phyloP scores from a whole-genome alignment of 2,113 vertebrate genomes.

The Corythaixoides concolor region DNA sequence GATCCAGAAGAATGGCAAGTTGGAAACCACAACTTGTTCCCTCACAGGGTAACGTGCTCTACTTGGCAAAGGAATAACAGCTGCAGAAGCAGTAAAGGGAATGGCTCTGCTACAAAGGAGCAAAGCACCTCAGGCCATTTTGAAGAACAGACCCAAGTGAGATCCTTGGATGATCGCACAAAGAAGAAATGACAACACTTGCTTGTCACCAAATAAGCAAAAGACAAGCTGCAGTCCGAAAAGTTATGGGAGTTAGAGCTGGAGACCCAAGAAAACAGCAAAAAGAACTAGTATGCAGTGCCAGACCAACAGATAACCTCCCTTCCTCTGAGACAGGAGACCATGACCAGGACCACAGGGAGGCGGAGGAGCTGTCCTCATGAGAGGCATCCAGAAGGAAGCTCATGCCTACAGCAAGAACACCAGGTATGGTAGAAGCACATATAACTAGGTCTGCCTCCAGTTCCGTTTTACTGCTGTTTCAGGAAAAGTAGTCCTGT shows the following conservation, averaged over 20 bases:
- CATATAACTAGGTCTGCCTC: neutral
- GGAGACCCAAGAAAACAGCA: neutral
- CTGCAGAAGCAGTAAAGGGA: neutral
- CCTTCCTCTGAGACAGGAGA: neutral
- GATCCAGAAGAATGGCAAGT: neutral
- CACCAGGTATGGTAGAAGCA: neutral
- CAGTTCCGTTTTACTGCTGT: neutral
- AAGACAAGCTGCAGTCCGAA: neutral
- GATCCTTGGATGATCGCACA: neutral
- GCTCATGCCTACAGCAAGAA: neutral
- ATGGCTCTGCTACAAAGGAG: neutral
- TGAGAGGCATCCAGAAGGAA: neutral
- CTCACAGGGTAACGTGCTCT: neutral
- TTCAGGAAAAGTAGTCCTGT: neutral
- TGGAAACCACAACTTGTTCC: neutral
- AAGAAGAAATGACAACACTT: neutral
- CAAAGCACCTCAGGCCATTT: neutral
- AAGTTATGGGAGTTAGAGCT: neutral
- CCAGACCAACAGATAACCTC: neutral
- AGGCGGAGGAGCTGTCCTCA: neutral
- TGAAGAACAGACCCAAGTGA: neutral
- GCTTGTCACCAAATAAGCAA: neutral
- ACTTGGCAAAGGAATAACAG: neutral
- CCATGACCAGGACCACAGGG: neutral
- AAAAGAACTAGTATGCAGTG: fast-evolving